Conservation (phyloP, 2,888 invertebrate genomes). For the Protodeltote pygarga region DNA sequence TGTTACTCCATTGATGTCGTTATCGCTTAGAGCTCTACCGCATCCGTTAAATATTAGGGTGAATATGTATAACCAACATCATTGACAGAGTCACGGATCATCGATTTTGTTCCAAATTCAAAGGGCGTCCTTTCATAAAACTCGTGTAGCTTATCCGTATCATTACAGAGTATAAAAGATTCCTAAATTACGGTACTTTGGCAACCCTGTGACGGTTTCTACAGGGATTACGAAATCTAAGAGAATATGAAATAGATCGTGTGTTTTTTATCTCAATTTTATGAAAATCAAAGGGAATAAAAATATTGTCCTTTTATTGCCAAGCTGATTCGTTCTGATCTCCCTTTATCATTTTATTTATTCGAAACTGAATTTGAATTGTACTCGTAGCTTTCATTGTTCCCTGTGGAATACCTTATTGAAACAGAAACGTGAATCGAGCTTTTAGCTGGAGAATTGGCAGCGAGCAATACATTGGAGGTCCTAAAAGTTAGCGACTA, state of each 20-base stretch:
- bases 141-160: slow-evolving; percentile 13
- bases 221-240: background rate
- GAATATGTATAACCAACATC: slow-evolving; percentile 26
- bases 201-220: background rate
- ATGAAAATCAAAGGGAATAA: background rate
- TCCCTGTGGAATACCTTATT: too few species aligned
- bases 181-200: slow-evolving; percentile 8
- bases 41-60: slow-evolving; percentile 12
- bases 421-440: too few species aligned
- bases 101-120: slow-evolving; percentile 43
- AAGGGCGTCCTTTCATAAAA: slow-evolving; percentile 22
- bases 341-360: too few species aligned
- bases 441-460: too few species aligned
- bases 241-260: slow-evolving; percentile 4
- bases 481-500: too few species aligned
- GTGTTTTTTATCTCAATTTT: background rate
- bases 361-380: too few species aligned
- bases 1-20: slow-evolving; percentile 25
- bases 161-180: slow-evolving; percentile 15
- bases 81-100: slow-evolving; percentile 23
- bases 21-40: background rate
- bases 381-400: too few species aligned
- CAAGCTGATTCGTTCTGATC: too few species aligned
- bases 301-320: too few species aligned
- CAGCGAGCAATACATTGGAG: too few species aligned